Evolutionary conservation across 2,797 vertebrate species (phyloP), one percentile per base, ranked within the genome.

Genomic region (Microchirus variegatus): DNA sequence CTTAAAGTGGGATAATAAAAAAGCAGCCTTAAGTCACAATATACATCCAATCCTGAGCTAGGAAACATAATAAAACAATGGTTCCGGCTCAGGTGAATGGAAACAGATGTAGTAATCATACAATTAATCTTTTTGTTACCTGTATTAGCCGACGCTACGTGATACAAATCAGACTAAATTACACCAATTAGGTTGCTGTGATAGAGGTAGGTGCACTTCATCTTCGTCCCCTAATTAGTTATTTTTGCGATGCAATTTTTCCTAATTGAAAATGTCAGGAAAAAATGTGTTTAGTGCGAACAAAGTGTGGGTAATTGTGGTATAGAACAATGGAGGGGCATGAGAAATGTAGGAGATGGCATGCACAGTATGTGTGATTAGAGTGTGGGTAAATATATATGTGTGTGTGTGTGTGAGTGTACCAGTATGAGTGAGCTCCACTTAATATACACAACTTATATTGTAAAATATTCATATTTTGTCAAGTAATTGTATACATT

Each of bases 221-320:
- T 82, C 81, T 73, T 76, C 26, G 40, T 82, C 54, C 58, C 65
- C 67, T 84, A 85, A 87, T 90, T 83, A 89, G 70, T 70, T 79
- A 73, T 84, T 90, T 90, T 88, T 84, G 70, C 74, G 76, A 70
- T 40, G 74, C 68, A 83, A 85, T 87, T 88, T 83, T 82, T 83
- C 73, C 62, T 89, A 83, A 90, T 88, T 88, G 82, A 83, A 90
- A 75, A 83, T 41, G 77, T 87, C 87, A 86, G 72, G 69, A 82
- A 89, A 82, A 89, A 84, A 89, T 72, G 77, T 51, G 73, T 85
- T 76, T 70, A 79, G 59, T 61, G 67, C 84, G 87, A 90, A 88
- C 86, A 87, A 82, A 88, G 83, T 75, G 36, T 76, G 53, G 73
- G 81, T 89, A 88, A 90, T 89, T 89, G 75, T 59, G 60, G 60